These are phyloP conservation scores for Drosophila paranaensis DNA, from an alignment of 2,888 invertebrate species.

Conservation along the genomic window DNA sequence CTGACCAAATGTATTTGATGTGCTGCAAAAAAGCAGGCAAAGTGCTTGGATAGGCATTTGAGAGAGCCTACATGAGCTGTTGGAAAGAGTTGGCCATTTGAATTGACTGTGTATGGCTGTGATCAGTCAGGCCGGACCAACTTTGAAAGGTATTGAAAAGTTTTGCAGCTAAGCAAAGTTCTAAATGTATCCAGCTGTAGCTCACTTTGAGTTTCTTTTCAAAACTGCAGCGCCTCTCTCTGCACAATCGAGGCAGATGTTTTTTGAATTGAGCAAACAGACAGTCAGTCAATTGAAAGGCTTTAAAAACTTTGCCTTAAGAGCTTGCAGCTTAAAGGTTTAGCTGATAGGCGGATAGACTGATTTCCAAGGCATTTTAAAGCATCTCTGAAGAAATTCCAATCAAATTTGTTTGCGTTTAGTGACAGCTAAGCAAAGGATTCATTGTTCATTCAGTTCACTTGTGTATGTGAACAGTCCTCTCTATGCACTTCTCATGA, in stretches of 20 bases:
- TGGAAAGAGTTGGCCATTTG: not conserved
- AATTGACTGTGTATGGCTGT: not conserved
- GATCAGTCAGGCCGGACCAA: not conserved
- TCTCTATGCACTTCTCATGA: not conserved
- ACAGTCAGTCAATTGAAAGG: conserved; percentile 2
- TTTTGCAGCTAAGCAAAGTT: conserved; percentile 3
- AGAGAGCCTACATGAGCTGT: not conserved
- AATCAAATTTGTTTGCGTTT: too few species aligned
- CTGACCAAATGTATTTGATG: conserved; percentile 52
- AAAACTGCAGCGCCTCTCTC: not conserved
- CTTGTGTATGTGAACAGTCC: not conserved
- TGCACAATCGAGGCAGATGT: not conserved
- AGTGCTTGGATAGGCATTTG: not conserved
- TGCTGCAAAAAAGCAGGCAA: not conserved
- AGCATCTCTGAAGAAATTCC: too few species aligned
- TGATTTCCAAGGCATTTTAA: too few species aligned
- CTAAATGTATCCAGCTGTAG: not conserved
- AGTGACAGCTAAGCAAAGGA: too few species aligned
- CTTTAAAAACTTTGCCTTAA: not conserved
- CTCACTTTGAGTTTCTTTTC: not conserved
- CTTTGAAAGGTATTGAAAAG: conserved; percentile 2
- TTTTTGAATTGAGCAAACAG: not conserved
- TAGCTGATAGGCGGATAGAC: not conserved
- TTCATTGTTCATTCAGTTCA: too few species aligned
- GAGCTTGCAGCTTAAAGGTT: not conserved